These are phyloP conservation scores for Polylopha cassiicola DNA, from an alignment of 2,888 invertebrate genomes.

Conservation along the genomic window DNA sequence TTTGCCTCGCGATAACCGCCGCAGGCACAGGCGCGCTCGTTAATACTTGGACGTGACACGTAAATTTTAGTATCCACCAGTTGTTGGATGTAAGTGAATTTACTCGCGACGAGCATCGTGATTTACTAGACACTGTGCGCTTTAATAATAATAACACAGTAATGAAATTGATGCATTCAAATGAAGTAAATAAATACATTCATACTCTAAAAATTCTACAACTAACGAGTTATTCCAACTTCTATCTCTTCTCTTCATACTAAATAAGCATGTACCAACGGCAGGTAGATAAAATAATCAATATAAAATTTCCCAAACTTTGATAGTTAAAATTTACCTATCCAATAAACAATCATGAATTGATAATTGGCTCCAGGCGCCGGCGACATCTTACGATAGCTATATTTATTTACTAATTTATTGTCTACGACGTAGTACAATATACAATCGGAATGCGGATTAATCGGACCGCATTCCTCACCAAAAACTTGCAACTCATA, in stretches of 20 bases:
- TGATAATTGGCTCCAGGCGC: slow-evolving; percentile 53
- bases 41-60: slow-evolving; percentile 74
- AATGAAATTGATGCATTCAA: too few species aligned
- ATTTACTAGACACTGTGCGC: slow-evolving; percentile 64
- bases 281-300: too few species aligned
- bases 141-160: too few species aligned
- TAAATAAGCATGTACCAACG: too few species aligned
- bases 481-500: slow-evolving; percentile 57
- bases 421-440: slow-evolving; percentile 49
- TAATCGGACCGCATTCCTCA: slow-evolving; percentile 68
- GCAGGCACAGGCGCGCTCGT: slow-evolving; percentile 66
- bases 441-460: slow-evolving; percentile 56
- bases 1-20: slow-evolving; percentile 58
- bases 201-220: too few species aligned
- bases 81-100: slow-evolving; percentile 68
- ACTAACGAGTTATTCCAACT: too few species aligned
- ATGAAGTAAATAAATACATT: too few species aligned
- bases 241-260: too few species aligned
- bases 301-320: too few species aligned
- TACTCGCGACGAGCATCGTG: slow-evolving; percentile 70
- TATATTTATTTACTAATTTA: slow-evolving; percentile 65
- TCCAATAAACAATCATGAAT: slow-evolving; percentile 30
- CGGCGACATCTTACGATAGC: slow-evolving; percentile 46
- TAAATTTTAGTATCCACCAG: slow-evolving; percentile 76
- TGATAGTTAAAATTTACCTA: slow-evolving; percentile 17